Base-by-base conservation (phyloP, 2,888 invertebrate genomes). In the Papilio gigon region DNA sequence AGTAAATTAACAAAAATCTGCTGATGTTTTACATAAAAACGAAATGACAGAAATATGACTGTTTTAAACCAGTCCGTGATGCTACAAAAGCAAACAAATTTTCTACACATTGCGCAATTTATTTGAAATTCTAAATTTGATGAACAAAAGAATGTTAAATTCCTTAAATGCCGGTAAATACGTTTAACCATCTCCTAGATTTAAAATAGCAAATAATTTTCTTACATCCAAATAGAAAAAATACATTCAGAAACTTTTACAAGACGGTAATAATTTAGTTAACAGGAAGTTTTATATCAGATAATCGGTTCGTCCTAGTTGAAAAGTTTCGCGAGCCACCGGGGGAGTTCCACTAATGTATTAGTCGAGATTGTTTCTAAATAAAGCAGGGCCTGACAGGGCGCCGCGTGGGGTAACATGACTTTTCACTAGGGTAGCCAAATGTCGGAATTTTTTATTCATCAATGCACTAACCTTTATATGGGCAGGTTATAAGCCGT, bases 331-430 rank as follows among this genome's bases (percentile, higher is more conserved):
- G 66, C 66, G 50, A 66, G 30, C 14, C 17, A 22, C 35, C 20
- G 22, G 50, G 53, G 42, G 11, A 56, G 53, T 53, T 58, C 47
- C 30, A 33, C 53, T 53, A 62, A 67, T 67, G 61, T 56, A 67
- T 67, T 67, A 25, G 40, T 67, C 50, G 25, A 17, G 27, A 62
- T 67, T 61, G 67, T 61, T 66, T 62, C 67, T 68, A 68, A 68
- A 68, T 62, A 63, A 68, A 58, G 17, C 5, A 17, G 42, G 42
- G 40, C 20, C 1, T 68, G 67, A 68, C 67, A 68, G 42, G 22
- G 12, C 62, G 62, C 63, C 25, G 63, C 63, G 42, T 44, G 67
- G 12, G 56, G 42, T 35, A 22, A 42, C 35, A 35, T 11, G 47
- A 47, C 14, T 58, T 12, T 14, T 20, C n/a, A 27, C 4, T 50